phyloP scores from a whole-genome alignment of 53 echinoderm and acorn worm species.

The Stichopus horrens region DNA sequence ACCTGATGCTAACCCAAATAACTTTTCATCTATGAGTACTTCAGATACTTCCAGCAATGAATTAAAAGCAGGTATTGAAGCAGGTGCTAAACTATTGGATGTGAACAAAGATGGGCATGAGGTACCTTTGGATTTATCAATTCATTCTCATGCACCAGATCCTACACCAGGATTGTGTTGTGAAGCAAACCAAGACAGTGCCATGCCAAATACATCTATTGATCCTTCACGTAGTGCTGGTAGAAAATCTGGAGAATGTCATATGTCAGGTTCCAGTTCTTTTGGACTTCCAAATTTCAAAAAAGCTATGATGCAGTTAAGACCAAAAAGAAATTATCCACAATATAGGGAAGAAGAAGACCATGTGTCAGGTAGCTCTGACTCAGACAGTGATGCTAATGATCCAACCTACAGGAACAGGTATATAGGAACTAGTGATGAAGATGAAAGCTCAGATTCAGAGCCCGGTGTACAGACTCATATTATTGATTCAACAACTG shows the following conservation, averaged over 20 bases:
- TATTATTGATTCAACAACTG: background rate
- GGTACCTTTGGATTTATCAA: no score
- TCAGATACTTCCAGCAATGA: background rate
- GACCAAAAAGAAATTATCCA: background rate
- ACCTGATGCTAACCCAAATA: no score
- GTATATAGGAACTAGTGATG: no score
- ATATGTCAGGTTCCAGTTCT: background rate
- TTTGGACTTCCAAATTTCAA: background rate
- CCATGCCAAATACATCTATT: background rate
- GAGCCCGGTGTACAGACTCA: background rate
- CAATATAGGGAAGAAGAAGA: background rate
- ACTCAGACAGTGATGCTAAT: constrained; percentile 22
- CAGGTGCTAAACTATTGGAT: background rate
- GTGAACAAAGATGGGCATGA: no score
- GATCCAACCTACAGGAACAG: background rate
- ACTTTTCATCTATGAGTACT: background rate
- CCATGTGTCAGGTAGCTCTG: background rate
- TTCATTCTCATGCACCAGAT: background rate
- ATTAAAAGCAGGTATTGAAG: background rate
- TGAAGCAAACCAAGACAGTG: background rate
- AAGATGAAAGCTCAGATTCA: background rate
- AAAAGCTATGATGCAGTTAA: background rate
- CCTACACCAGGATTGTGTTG: background rate
- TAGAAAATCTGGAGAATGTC: background rate
- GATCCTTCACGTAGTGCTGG: background rate